Evolutionary conservation across 1,140 invertebrate species (phyloP), one percentile per base, ranked within the genome.

Genomic region (Papilio helenus): DNA sequence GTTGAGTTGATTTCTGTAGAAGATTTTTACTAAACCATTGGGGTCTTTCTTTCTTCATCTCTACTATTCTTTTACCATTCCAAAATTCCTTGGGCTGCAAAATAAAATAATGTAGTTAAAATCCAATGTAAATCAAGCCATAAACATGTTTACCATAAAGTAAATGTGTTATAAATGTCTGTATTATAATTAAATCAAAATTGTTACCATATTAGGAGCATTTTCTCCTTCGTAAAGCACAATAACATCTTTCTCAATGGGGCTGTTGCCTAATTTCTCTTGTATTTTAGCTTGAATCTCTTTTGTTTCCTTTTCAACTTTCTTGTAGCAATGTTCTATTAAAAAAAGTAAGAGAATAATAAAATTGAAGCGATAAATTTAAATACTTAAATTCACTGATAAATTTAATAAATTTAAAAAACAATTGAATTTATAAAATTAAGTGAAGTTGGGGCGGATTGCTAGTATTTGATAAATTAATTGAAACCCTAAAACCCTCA

Each of bases 171-270:
- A 39, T 4, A 34, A 34, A 34, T 39, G 7, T 20, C 72, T 46
- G 49, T 49, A 55, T 58, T n/a, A 46, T 5, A 39, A 29, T 51
- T 18, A 42, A 23, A 16, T 49, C 10, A 61, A 79, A 46, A 44
- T 34, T 65, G 49, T 88, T 90, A 95, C 95, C 90, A 95, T 89
- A 46, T 96, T 92, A 74, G 91, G 88, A 71, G 89, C 44, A 85
- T 95, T 96, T 91, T 99, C 98, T 76, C 97, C 97, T 88, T 98
- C 95, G 91, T 98, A 99, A 1, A 98, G 88, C 7, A 98, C 96
- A 68, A 98, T 94, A 2, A 99, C 97, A 92, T 98, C 97, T 89
- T 97, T 95, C 89, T 98, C 97, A 68, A 98, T 95, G 7, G 97
- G 97, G 12, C 95, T 90, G 18, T 97, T 87, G 72, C 96, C 96